Evolutionary conservation across 2,888 invertebrate species (phyloP).

Genomic region (Morinoia aosen): DNA sequence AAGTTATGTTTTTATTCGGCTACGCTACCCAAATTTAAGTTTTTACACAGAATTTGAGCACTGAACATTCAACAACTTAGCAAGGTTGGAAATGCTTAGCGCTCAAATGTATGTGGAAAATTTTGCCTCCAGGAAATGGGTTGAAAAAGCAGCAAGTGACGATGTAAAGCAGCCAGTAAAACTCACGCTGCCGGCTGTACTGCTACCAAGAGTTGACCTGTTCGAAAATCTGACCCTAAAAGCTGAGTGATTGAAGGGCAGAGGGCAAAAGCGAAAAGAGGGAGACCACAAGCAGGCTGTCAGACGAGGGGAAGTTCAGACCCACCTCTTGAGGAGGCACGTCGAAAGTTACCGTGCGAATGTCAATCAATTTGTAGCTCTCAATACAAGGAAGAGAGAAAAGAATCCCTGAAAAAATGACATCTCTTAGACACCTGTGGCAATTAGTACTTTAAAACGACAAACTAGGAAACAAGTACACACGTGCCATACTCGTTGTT

Average conservation of each 20-base stretch:
- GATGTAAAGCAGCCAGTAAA: no score
- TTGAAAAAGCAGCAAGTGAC: no score
- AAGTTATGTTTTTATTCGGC: no score
- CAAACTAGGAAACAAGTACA: neutral
- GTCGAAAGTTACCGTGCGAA: constrained; percentile 93
- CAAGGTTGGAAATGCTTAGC: no score
- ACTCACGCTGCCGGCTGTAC: no score
- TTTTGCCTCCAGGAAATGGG: no score
- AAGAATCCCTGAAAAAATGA: constrained; percentile 84
- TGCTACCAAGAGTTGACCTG: no score
- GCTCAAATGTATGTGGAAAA: no score
- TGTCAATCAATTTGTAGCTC: constrained; percentile 92
- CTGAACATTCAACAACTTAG: no score
- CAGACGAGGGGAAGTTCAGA: neutral
- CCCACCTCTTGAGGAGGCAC: constrained; percentile 97
- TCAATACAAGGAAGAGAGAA: constrained; percentile 97
- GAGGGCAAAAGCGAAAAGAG: neutral
- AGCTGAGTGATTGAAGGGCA: neutral
- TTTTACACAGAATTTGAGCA: no score
- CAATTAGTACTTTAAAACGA: neutral
- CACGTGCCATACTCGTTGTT: neutral
- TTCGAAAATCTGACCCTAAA: no score
- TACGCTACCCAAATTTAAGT: no score
- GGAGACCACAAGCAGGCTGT: neutral
- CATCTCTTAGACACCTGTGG: neutral